These are phyloP conservation scores for Puma concolor DNA, from an alignment of 2,113 vertebrate genomes.

Conservation along the genomic window DNA sequence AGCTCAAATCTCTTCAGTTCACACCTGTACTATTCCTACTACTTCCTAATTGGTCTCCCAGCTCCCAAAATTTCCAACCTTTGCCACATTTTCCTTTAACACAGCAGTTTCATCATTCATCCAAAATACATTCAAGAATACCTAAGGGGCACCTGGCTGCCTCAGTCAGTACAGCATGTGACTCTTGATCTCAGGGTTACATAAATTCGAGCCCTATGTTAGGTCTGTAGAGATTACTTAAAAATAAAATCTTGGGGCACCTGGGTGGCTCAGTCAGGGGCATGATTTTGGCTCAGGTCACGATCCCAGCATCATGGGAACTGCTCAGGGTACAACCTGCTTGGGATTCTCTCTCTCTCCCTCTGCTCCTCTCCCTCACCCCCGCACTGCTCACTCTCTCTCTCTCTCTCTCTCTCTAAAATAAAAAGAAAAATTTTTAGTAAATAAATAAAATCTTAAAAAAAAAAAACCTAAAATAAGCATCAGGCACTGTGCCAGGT, in stretches of 20 bases:
- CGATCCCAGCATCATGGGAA: too few species aligned
- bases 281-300: too few species aligned
- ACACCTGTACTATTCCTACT: neutral
- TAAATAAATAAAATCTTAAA: too few species aligned
- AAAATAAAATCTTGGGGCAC: neutral
- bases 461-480: neutral
- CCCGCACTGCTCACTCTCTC: too few species aligned
- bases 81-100: neutral
- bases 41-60: slow-evolving; percentile 37
- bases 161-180: neutral
- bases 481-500: neutral
- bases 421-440: too few species aligned
- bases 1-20: neutral
- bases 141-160: neutral
- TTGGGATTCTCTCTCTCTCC: too few species aligned
- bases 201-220: neutral
- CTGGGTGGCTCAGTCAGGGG: too few species aligned
- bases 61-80: neutral
- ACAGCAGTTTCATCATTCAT: neutral
- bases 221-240: neutral
- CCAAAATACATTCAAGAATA: slow-evolving; percentile 28
- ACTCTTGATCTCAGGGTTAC: neutral
- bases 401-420: too few species aligned
- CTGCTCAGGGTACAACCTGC: too few species aligned
- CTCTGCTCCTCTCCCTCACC: too few species aligned